Evolutionary conservation across 2,113 vertebrate genomes (phyloP), one percentile per base, ranked within the genome.

Genomic region (Sminthopsis crassicaudata): DNA sequence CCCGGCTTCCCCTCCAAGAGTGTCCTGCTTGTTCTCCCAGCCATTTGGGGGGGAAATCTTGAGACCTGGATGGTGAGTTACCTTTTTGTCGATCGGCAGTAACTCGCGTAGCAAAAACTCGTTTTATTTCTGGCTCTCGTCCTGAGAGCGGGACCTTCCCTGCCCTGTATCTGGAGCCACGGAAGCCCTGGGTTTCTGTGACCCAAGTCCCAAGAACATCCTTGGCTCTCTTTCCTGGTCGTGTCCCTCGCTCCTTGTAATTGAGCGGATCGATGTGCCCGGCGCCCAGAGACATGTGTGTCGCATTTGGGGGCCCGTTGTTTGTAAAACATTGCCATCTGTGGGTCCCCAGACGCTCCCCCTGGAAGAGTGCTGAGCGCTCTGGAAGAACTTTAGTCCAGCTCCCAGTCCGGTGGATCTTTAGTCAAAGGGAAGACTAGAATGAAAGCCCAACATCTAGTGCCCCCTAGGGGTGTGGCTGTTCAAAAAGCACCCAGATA

Each of bases 341-440:
- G 93, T 95, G 96, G 96, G 98, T 96, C 91, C 96, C 97, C 95
- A 27, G 54, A 89, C 94, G 95, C 67, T 54, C 91, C 96, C 94
- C 11, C 93, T 54, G 93, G 94, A 96, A 67, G 95, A 91, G 98
- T 98, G 98, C 98, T 91, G 98, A 99, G 98, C 98, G 98, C 98
- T 54, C 93, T 93, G 89, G 96, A 96, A 91, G 97, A 96, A 92
- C 97, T 67, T 94, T 90, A 97, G 96, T 97, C 94, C 96, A 93
- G 95, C 96, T 96, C 97, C 60, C 93, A 91, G 90, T 94, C 94
- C 90, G 90, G 96, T 96, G 93, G 95, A 95, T 7, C 97, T 97
- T 95, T 96, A 92, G 96, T 97, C 97, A 96, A 93, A 96, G 97
- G 95, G 96, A 96, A 97, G 60, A 92, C 25, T 95, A 93, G 84